These are phyloP conservation scores for Platysteira castanea DNA, from an alignment of 2,113 vertebrate species.

Conservation along the genomic window DNA sequence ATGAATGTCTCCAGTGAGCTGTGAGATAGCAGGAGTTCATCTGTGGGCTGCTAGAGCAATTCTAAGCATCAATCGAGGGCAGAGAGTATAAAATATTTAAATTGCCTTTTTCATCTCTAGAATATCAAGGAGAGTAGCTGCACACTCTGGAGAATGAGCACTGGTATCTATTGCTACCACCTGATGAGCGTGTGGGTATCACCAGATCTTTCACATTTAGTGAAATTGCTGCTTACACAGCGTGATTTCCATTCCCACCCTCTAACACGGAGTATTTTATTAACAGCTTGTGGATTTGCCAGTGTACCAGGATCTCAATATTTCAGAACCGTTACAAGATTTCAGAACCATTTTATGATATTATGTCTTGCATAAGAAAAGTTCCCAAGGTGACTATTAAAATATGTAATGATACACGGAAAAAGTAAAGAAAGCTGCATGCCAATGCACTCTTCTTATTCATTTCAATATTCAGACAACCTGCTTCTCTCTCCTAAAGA, in stretches of 20 bases:
- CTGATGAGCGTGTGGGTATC: not conserved
- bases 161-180: not conserved
- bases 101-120: not conserved
- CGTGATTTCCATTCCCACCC: not conserved
- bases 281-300: not conserved
- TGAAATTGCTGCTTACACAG: not conserved
- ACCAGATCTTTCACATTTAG: not conserved
- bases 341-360: not conserved
- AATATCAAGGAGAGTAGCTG: not conserved
- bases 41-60: not conserved
- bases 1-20: not conserved
- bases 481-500: not conserved
- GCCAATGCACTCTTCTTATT: not conserved
- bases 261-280: not conserved
- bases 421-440: not conserved
- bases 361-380: not conserved
- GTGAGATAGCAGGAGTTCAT: not conserved
- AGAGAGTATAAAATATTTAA: conserved; percentile 23
- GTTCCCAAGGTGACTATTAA: not conserved
- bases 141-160: not conserved
- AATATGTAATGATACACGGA: not conserved
- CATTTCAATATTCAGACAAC: not conserved
- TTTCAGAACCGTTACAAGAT: not conserved
- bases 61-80: not conserved
- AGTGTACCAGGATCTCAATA: not conserved